Base-by-base conservation (phyloP, 2,797 vertebrate genomes). In the Neosilurus hyrtlii region DNA sequence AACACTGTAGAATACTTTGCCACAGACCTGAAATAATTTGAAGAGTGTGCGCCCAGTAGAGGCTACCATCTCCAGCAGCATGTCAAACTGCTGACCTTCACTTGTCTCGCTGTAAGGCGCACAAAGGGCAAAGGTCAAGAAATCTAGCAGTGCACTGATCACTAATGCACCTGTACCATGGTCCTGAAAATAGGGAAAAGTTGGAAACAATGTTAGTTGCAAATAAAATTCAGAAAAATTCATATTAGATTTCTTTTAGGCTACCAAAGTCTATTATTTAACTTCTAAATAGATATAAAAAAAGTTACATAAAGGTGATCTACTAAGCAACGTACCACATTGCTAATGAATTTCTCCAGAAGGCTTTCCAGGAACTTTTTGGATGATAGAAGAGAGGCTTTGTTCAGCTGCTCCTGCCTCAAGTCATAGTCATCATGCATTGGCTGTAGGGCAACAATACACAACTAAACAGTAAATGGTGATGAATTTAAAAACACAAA, bases 401-500 rank as follows among this genome's bases (percentile, higher is more conserved):
- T 99, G 94, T 99, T 99, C 90, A 99, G 85, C 89, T 99, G 98
- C 90, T 99, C 98, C 92, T 99, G 98, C 87, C 98, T 95, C 93
- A 99, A 91, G 91, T 99, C 98, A 37, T 99, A 99, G 88, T 99
- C 97, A 88, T 99, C 98, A 56, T 99, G 98, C 98, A 99, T 99
- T 3, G 98, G 98, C 98, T 99, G 81, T 83, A 89, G 7, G 30
- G 0, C 62, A 62, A 10, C 35, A 5, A 77, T 9, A 30, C 4
- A 52, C 20, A 77, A 59, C 0, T 51, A 63, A 18, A 26, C 3
- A 51, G 37, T 43, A 43, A 24, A 37, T 35, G 22, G n/a, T 51
- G 24, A 7, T 54, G 30, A 10, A 30, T 75, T 56, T 35, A 24
- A 16, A 79, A 51, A 61, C 16, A 72, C 14, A 7, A 77, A 10